Conservation (phyloP, 2,888 invertebrate genomes). For the Spicauda simplicius region DNA sequence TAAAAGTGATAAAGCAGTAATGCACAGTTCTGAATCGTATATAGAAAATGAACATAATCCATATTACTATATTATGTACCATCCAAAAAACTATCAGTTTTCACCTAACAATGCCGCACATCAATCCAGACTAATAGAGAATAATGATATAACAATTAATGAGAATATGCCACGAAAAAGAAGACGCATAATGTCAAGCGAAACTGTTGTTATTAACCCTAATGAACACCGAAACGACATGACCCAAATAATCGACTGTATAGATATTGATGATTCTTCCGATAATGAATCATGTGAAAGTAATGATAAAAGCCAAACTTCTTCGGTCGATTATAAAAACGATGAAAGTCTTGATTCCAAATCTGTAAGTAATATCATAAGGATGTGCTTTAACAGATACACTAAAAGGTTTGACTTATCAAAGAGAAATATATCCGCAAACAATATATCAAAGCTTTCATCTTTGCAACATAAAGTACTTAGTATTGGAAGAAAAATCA, state of each 20-base stretch:
- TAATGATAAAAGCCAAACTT: slow-evolving; percentile 36
- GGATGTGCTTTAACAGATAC: slow-evolving; percentile 58
- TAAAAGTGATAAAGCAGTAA: slow-evolving; percentile 54
- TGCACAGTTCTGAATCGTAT: slow-evolving; percentile 55
- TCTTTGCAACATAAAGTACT: slow-evolving; percentile 68
- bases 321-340: slow-evolving; percentile 34
- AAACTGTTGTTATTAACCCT: slow-evolving; percentile 49
- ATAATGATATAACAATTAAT: slow-evolving; percentile 45
- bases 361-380: slow-evolving; percentile 59
- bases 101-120: neutral
- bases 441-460: slow-evolving; percentile 46
- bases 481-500: slow-evolving; percentile 70
- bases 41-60: slow-evolving; percentile 49
- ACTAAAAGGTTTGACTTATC: slow-evolving; percentile 48
- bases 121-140: slow-evolving; percentile 38
- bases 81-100: slow-evolving; percentile 13
- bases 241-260: slow-evolving; percentile 52
- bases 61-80: slow-evolving; percentile 56
- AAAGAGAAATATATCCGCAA: slow-evolving; percentile 40
- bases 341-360: slow-evolving; percentile 46
- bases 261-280: slow-evolving; percentile 65
- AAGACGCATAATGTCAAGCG: slow-evolving; percentile 51
- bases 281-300: slow-evolving; percentile 50
- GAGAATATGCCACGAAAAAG: slow-evolving; percentile 44
- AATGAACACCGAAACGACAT: slow-evolving; percentile 29